These are phyloP conservation scores for Pseudochirops cupreus DNA, from an alignment of 2,797 vertebrate genomes.

Conservation along the genomic window DNA sequence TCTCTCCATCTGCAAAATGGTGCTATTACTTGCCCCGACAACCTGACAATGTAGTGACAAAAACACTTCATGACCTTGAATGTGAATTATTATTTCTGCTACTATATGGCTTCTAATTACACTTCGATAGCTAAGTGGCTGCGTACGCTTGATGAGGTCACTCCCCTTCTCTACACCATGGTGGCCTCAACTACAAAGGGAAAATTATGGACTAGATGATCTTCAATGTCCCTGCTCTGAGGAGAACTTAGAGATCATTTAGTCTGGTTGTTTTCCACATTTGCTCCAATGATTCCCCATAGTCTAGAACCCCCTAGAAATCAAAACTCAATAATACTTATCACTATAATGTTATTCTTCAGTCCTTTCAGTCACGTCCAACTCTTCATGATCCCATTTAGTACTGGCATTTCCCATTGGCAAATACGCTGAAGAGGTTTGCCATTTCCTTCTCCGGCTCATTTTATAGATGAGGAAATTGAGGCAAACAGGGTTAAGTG, in stretches of 20 bases:
- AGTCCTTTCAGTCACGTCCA: no score
- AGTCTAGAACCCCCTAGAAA: background rate
- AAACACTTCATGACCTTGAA: background rate
- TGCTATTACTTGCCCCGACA: background rate
- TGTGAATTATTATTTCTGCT: background rate
- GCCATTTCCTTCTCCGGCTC: no score
- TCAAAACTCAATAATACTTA: background rate
- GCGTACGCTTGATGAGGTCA: background rate
- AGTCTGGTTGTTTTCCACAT: background rate
- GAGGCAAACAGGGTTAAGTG: no score
- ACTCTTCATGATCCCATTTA: no score
- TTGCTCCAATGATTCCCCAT: background rate
- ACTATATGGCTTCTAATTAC: background rate
- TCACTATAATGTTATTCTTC: no score
- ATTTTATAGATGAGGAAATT: no score
- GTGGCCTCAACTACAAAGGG: background rate
- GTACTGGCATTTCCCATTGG: no score
- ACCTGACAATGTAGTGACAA: background rate
- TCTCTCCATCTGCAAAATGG: background rate
- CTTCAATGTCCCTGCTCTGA: background rate
- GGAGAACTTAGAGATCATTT: background rate
- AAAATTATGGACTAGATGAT: background rate
- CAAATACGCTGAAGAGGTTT: no score
- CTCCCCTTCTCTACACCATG: background rate
- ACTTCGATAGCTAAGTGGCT: background rate